phyloP scores from a whole-genome alignment of 2,113 vertebrate species.

The Amphilophus citrinellus region DNA sequence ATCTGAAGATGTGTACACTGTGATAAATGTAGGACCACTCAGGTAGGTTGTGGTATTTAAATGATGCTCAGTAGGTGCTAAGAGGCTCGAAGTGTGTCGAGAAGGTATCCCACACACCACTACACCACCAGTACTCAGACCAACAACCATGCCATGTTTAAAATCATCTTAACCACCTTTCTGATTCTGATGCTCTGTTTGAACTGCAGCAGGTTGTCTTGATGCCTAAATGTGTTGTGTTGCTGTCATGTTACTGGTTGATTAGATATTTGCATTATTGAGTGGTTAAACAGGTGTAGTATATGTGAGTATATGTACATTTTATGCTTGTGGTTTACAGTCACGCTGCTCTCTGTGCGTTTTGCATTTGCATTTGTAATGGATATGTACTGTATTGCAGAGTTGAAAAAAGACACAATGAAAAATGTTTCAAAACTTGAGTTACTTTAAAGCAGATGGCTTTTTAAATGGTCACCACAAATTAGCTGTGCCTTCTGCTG shows the following conservation, averaged over 20 bases:
- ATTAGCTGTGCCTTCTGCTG: constrained; percentile 15
- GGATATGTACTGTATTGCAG: not conserved
- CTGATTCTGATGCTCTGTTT: not conserved
- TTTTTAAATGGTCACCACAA: constrained; percentile 26
- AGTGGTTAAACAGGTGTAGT: not conserved
- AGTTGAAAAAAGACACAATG: not conserved
- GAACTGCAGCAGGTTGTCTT: not conserved
- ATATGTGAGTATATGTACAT: not conserved
- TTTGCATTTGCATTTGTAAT: not conserved
- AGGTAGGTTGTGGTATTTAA: not conserved
- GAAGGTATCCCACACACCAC: not conserved
- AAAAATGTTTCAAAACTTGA: not conserved
- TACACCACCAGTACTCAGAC: not conserved
- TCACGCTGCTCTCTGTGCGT: not conserved
- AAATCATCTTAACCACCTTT: too few relatives aligned
- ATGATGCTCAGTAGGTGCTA: not conserved
- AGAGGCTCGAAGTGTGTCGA: not conserved
- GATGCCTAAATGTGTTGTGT: not conserved
- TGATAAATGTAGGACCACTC: not conserved
- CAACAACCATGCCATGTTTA: too few relatives aligned
- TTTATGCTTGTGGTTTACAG: not conserved
- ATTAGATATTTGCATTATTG: not conserved
- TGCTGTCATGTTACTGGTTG: not conserved
- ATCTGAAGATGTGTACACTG: not conserved
- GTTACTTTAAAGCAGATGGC: constrained; percentile 9